Evolutionary conservation across 2,888 invertebrate species (phyloP).

Genomic region (Nebria brevicollis): DNA sequence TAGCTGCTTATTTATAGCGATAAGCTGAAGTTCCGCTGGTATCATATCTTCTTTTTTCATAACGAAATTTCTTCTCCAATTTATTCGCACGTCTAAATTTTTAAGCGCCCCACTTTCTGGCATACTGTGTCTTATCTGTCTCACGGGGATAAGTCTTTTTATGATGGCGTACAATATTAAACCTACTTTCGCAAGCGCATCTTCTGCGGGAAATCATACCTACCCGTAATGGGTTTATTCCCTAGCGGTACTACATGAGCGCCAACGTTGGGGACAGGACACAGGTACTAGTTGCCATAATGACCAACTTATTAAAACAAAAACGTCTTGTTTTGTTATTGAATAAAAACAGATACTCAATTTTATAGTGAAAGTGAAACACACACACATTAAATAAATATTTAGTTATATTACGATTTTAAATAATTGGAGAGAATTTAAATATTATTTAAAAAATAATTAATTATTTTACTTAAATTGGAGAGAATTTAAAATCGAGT

Average conservation of each 20-base stretch:
- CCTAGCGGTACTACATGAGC: neutral
- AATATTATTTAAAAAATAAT: no score
- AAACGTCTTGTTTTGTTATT: neutral
- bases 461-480: no score
- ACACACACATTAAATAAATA: no score
- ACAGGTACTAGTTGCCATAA: neutral
- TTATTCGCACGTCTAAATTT: conserved; percentile 42
- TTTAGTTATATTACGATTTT: no score
- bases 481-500: no score
- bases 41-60: conserved; percentile 39
- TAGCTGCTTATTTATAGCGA: conserved; percentile 36
- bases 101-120: conserved; percentile 31
- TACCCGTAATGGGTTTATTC: conserved; percentile 44
- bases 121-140: conserved; percentile 43
- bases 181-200: conserved; percentile 25
- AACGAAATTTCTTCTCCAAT: conserved; percentile 43
- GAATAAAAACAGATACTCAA: no score
- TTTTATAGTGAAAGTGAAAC: no score
- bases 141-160: conserved; percentile 44
- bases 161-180: conserved; percentile 42
- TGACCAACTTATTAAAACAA: neutral
- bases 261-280: neutral
- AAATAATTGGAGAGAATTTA: no score
- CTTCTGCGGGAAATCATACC: conserved; percentile 41
- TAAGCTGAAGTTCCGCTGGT: conserved; percentile 27